Percentiles rank a stretch among this genome's conserved stretches.
Conservation (phyloP, 2,113 vertebrate species). For the Myrmecobius fasciatus region DNA sequence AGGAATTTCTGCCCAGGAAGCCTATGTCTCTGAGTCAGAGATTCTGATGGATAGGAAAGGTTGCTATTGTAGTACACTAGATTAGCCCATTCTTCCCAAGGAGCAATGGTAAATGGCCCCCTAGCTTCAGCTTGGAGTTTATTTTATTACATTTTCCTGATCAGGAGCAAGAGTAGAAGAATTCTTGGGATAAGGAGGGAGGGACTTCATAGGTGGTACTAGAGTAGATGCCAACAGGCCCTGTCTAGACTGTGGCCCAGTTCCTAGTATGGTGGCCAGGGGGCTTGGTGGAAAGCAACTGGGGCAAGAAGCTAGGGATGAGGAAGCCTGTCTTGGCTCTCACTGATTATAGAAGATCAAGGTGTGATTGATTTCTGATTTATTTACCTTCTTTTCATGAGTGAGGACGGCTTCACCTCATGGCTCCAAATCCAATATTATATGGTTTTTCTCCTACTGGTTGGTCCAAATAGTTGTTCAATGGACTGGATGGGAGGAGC, state of each 20-base stretch:
- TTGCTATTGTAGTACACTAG: neutral
- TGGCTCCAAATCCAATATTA: neutral
- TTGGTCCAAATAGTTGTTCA: neutral
- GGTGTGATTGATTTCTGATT: neutral
- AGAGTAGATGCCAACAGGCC: neutral
- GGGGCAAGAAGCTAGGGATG: neutral
- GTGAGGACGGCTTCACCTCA: neutral
- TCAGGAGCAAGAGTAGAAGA: neutral
- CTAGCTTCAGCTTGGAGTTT: neutral
- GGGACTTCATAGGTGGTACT: neutral
- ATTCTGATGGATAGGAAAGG: neutral
- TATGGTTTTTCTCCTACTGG: neutral
- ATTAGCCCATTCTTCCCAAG: neutral
- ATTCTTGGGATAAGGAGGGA: neutral
- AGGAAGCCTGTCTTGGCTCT: neutral
- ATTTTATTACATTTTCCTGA: neutral
- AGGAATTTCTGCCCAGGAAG: neutral
- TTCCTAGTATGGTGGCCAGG: neutral
- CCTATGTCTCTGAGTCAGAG: neutral
- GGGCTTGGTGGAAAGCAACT: neutral
- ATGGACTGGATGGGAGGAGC: neutral
- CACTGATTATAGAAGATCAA: neutral
- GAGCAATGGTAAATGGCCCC: neutral
- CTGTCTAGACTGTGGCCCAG: neutral
- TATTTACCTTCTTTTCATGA: neutral